Base-by-base conservation (phyloP, 1,140 invertebrate species). In the Bacillus rossius region DNA sequence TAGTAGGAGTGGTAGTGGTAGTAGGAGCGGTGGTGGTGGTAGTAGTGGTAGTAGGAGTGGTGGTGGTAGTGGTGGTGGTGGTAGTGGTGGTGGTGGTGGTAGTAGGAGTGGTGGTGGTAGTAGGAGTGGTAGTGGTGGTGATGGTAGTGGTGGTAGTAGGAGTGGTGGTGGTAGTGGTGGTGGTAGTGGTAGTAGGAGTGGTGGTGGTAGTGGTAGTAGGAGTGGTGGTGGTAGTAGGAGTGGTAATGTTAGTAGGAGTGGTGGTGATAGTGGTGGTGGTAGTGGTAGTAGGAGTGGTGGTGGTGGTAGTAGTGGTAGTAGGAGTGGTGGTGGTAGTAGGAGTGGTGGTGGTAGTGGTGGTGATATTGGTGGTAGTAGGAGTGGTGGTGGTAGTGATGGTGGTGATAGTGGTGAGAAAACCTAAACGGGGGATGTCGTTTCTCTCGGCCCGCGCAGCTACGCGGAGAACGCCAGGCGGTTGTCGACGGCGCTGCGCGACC, bases 401-500 rank as follows among this genome's bases (percentile, higher is more conserved):
- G 10, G 43, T 45, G 23, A n/a, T 34, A 34, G 29, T 34, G n/a
- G n/a, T n/a, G n/a, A n/a, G n/a, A n/a, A n/a, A n/a, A n/a, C n/a
- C n/a, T n/a, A n/a, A n/a, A n/a, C n/a, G n/a, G n/a, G n/a, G n/a
- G n/a, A n/a, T n/a, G n/a, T n/a, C n/a, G n/a, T n/a, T n/a, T n/a
- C n/a, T n/a, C n/a, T n/a, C n/a, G n/a, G n/a, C n/a, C n/a, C 29
- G 29, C 71, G 22, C 63, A 79, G 77, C 23, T 79, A 72, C 52
- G 63, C 63, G 53, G 61, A 69, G 60, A 71, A 73, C 48, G 79
- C 77, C 0, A 77, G 79, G 62, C 66, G 69, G 41, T 25, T 83
- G 2, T 84, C 83, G 0, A 67, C 66, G 61, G 67, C 76, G 3
- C 84, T 81, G 69, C 74, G 70, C 26, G 82, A 84, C 64, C 71